Conservation (phyloP, 2,113 vertebrate genomes). For the Paradisaea rubra region DNA sequence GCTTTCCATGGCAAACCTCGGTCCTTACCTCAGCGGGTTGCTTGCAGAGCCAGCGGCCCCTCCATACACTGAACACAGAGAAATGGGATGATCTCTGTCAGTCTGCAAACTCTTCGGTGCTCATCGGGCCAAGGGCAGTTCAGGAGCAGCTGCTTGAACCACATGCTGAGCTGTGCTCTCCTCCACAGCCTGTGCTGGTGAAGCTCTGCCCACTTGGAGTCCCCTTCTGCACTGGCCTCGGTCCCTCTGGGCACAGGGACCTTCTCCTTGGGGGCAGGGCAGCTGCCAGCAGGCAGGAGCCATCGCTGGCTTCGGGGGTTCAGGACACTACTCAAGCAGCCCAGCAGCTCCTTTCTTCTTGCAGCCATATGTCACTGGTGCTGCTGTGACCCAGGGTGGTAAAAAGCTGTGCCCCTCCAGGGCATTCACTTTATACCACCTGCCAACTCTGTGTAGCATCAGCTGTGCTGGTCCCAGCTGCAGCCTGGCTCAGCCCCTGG, state of each 20-base stretch:
- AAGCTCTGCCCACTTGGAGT: not conserved
- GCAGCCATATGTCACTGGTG: not conserved
- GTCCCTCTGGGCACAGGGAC: not conserved
- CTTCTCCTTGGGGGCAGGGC: not conserved
- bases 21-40: not conserved
- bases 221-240: not conserved
- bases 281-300: not conserved
- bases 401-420: not conserved
- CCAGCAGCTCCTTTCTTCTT: not conserved
- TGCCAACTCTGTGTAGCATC: not conserved
- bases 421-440: not conserved
- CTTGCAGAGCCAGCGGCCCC: fast-evolving
- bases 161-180: not conserved
- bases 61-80: constrained; percentile 15
- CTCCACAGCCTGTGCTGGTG: not conserved
- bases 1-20: not conserved
- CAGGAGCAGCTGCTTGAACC: not conserved
- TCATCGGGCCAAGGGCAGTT: not conserved
- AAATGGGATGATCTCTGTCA: not conserved
- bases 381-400: not conserved
- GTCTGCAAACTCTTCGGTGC: not conserved
- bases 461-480: not conserved
- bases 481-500: not conserved
- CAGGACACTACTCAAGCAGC: fast-evolving
- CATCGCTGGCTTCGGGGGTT: not conserved